A percentile compares a stretch with the other conserved stretches of the same genome.
phyloP scores from a whole-genome alignment of 1,140 invertebrate genomes.

The Helicoverpa armigera region DNA sequence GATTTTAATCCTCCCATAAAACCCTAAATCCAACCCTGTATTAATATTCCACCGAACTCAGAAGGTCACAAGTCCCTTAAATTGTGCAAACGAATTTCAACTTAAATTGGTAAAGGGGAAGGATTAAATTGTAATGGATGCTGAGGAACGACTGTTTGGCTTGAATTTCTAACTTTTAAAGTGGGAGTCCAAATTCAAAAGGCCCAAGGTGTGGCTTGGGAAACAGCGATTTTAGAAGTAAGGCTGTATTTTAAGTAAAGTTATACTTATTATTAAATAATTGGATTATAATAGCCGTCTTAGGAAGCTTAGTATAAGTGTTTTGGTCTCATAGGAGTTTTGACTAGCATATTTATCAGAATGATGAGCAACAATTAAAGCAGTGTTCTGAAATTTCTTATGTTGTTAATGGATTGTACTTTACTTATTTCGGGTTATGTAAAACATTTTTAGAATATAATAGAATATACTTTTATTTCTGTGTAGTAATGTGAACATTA shows the following conservation, averaged over 20 bases:
- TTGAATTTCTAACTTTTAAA: slow-evolving; percentile 82
- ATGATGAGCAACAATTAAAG: too few relatives aligned
- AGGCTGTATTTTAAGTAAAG: neutral
- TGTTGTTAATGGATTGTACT: too few relatives aligned
- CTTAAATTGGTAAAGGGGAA: slow-evolving; percentile 62
- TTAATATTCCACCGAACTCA: slow-evolving; percentile 68
- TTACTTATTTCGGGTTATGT: too few relatives aligned
- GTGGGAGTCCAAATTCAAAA: slow-evolving; percentile 78
- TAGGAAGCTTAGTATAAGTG: too few relatives aligned
- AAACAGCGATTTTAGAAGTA: neutral
- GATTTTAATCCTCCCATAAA: slow-evolving; percentile 84
- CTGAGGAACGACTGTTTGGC: slow-evolving; percentile 24
- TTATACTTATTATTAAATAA: too few relatives aligned
- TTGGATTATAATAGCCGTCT: too few relatives aligned
- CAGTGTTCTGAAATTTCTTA: too few relatives aligned
- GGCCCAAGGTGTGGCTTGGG: slow-evolving; percentile 59
- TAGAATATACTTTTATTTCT: too few relatives aligned
- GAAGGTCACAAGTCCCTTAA: slow-evolving; percentile 68
- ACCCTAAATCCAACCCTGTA: slow-evolving; percentile 81
- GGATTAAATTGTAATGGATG: slow-evolving; percentile 42
- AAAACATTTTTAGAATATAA: too few relatives aligned
- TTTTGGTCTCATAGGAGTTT: too few relatives aligned
- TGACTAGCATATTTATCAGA: too few relatives aligned
- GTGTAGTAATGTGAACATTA: too few relatives aligned
- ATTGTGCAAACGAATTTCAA: slow-evolving; percentile 64